Evolutionary conservation across 2,797 vertebrate species (phyloP), one percentile per base, ranked within the genome.

Genomic region (Eurystomus glaucurus): DNA sequence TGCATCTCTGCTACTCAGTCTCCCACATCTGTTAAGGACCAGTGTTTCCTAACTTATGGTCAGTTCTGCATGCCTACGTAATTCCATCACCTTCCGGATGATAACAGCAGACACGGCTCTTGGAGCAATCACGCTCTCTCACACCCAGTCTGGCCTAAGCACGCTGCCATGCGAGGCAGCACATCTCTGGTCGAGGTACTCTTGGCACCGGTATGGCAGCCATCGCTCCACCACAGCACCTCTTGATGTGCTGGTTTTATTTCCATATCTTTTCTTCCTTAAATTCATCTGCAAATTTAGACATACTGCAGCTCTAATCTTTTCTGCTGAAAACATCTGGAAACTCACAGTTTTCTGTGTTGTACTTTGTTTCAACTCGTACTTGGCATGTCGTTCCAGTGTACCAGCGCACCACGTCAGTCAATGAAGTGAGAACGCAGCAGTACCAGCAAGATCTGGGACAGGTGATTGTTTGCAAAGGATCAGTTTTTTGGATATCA

Each of bases 1-100:
- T 69, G 46, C 88, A 72, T 43, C 86, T 83, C 77, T 93, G 78
- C 29, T 50, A 87, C 77, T 92, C 23, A 74, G 70, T 23, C 60
- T 90, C 79, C 70, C 88, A 23, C 88, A 79, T 62, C 88, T 92
- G 74, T 84, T 94, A 95, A 82, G 69, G 70, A 62, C 33, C 58
- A 82, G 95, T 29, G 83, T 94, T 93, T 96, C 93, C 92, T 91
- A 84, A 93, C 83, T 33, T 51, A 20, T 13, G 96, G 95, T 94
- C 92, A 89, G 70, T 62, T n/a, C 95, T 37, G 83, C 77, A 0
- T 93, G 84, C 80, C 88, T 95, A 54, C 69, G 39, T 51, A 66
- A 83, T 71, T 16, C 78, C 58, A 87, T 95, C 94, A 93, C 71
- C 85, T 95, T 95, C 95, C 51, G 2, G 83, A 14, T 83, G 91